These are phyloP conservation scores for Aldabrachelys gigantea DNA, from an alignment of 2,113 vertebrate genomes.

Conservation along the genomic window DNA sequence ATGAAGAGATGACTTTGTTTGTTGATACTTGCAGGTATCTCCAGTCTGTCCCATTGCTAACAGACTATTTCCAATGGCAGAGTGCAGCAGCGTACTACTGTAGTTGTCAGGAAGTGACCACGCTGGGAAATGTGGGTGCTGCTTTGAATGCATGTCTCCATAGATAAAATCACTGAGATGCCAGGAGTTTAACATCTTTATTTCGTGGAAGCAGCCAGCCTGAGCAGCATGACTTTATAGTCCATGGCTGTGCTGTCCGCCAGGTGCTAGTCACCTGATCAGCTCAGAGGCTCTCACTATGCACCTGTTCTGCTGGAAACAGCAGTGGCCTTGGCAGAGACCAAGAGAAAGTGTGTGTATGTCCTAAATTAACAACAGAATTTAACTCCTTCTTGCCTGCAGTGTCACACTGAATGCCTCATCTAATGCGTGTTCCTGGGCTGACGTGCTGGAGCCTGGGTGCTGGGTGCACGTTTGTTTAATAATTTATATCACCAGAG, in stretches of 20 bases:
- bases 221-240: neutral
- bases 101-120: neutral
- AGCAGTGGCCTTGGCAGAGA: neutral
- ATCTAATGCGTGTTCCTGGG: slow-evolving; percentile 23
- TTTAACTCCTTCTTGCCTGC: slow-evolving; percentile 17
- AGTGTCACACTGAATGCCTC: neutral
- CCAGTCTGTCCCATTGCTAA: neutral
- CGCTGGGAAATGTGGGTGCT: neutral
- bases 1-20: neutral
- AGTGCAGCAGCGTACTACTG: neutral
- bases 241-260: fast-evolving
- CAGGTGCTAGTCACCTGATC: neutral
- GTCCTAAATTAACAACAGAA: neutral
- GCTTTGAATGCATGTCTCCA: neutral
- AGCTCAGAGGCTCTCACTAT: neutral
- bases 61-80: neutral
- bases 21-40: neutral
- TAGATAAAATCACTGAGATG: fast-evolving
- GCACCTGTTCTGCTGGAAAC: neutral
- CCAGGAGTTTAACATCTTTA: neutral
- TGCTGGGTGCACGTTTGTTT: neutral
- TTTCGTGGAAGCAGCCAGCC: neutral
- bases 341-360: neutral
- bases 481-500: slow-evolving; percentile 21
- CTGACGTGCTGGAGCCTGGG: neutral